Base-by-base conservation (phyloP, 2,888 invertebrate genomes). In the Dryobotodes eremita region DNA sequence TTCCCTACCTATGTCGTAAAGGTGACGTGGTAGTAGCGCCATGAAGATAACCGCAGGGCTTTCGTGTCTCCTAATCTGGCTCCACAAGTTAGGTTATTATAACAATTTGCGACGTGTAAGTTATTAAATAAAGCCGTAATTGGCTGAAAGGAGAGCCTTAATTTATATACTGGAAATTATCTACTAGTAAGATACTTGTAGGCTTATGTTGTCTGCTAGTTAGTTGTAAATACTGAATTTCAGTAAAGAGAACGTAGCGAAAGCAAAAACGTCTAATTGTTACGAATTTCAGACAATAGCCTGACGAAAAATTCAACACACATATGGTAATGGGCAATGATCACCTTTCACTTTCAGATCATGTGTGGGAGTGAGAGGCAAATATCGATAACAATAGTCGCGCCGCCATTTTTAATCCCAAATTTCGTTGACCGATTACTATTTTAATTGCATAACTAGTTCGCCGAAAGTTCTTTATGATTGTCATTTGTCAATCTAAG, bases 261-360 rank as follows among this genome's bases (percentile, higher is more conserved):
- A 62, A 80, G 26, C 15, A 1, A 68, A 36, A 81, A 57, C 23
- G 7, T 26, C 5, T 20, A 74, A 55, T 31, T 13, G 26, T 23
- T 53, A 15, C 57, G 5, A 69, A 69, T 57, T 50, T 46, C 46
- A 77, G 17, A 59, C 53, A 70, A 65, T 26, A 59, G 46, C 42
- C 62, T 42, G 10, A 64, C 50, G 6, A 31, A 53, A 64, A 69
- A 71, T 23, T 64, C 36, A 31, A 48, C 62, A 71, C 20, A 50
- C 68, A 69, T 69, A 50, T 83, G 73, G 65, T 74, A 70, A 79
- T 74, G 48, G 20, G 23, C 42, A 42, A 10, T 59, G 65, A 61
- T 64, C 36, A 4, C 79, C 83, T 83, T 83, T 82, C 82, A 73
- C 82, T 79, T 2, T n/a, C 59, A 20, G 1, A 31, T 59, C 11